Conservation (phyloP, 1,140 invertebrate genomes). For the Drosophila parabipectinata region DNA sequence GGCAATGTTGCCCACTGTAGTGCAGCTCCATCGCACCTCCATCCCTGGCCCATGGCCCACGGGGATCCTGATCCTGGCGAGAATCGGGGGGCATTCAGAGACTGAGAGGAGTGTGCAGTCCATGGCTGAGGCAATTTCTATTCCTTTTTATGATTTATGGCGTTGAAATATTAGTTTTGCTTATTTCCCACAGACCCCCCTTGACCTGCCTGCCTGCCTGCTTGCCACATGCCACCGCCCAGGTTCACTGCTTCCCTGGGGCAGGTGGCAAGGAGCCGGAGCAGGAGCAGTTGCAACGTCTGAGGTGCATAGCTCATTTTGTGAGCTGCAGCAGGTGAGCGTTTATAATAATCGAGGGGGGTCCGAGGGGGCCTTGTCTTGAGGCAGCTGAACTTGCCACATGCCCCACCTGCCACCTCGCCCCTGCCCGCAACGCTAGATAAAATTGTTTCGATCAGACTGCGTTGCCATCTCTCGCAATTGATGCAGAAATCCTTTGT, state of each 20-base stretch:
- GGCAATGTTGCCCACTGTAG: background rate
- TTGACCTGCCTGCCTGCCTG: background rate
- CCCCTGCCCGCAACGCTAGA: conserved; percentile 6
- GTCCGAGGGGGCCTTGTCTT: conserved; percentile 3
- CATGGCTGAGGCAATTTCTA: conserved; percentile 60
- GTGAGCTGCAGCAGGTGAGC: conserved; percentile 44
- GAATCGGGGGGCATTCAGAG: conserved; percentile 9
- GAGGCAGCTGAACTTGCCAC: conserved; percentile 10
- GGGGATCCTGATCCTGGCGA: background rate
- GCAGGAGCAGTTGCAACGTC: conserved; percentile 47
- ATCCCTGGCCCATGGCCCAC: too few species aligned
- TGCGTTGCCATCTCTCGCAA: conserved; percentile 42
- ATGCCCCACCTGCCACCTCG: conserved; percentile 6
- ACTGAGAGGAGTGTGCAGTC: conserved; percentile 11
- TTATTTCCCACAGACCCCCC: conserved; percentile 66
- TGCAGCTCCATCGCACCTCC: background rate
- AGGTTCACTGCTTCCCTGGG: background rate
- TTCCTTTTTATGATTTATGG: conserved; percentile 78
- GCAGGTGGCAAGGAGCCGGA: conserved; percentile 16
- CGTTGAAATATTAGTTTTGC: conserved; percentile 78
- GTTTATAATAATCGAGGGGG: conserved; percentile 67
- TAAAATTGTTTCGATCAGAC: conserved; percentile 52
- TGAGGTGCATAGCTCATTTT: conserved; percentile 70
- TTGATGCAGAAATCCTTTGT: conserved; percentile 74
- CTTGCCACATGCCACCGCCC: background rate